Evolutionary conservation across 2,113 vertebrate genomes (phyloP).

Genomic region (Paracanthobrama guichenoti): DNA sequence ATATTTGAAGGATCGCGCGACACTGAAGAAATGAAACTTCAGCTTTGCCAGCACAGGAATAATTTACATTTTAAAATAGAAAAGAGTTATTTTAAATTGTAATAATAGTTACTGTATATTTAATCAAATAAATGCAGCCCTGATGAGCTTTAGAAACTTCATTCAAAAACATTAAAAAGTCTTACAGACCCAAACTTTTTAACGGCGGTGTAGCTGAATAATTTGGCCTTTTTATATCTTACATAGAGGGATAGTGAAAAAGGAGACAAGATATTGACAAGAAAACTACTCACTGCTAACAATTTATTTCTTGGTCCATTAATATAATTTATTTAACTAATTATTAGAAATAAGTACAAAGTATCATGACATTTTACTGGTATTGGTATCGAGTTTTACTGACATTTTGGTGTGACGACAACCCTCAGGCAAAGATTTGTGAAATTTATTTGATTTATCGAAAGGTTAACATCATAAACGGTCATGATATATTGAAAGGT

Average conservation of each 20-base stretch:
- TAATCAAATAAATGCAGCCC: background rate
- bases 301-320: background rate
- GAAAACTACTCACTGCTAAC: background rate
- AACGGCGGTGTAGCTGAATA: background rate
- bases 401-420: background rate
- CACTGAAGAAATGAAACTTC: background rate
- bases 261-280: background rate
- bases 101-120: background rate
- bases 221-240: background rate
- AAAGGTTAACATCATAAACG: background rate
- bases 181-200: too few relatives aligned
- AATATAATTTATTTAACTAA: background rate
- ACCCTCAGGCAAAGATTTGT: background rate
- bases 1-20: background rate
- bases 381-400: background rate
- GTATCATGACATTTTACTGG: background rate
- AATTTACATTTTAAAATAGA: background rate
- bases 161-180: too few relatives aligned
- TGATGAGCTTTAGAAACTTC: background rate
- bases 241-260: background rate
- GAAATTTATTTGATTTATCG: background rate
- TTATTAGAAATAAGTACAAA: background rate
- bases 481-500: background rate
- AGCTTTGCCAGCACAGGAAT: background rate
- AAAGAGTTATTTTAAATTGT: background rate